Base-by-base conservation (phyloP, 1,140 invertebrate genomes). In the Macrotrachela quadricornifera region DNA sequence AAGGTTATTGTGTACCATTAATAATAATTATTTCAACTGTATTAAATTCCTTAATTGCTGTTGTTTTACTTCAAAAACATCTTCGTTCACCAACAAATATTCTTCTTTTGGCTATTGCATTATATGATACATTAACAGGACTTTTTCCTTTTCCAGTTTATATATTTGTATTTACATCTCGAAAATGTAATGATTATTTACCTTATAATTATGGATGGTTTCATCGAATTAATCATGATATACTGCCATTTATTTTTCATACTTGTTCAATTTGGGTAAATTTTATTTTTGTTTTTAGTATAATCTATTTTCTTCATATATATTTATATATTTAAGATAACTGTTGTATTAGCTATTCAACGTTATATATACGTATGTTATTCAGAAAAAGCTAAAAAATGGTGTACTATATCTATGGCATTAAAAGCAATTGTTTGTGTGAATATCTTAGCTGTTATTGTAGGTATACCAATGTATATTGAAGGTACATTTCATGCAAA, bases 91-190 rank as follows among this genome's bases (percentile, higher is more conserved):
- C 80, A 0, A 80, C 79, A 11, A 81, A 81, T 64, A 66, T 73
- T 1, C 75, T 81, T 8, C 65, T 81, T 0, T 72, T 79, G 58
- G 75, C 81, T 6, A 91, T 92, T 85, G 86, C 87, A 0, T 74
- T 92, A 1, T 83, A 82, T 56, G 86, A 92, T 70, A 80, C 88
- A 77, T 78, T 90, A 62, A 91, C 86, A 0, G 78, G 90, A 58
- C 71, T 87, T 15, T 81, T 84, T 63, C 83, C 85, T 1, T 78
- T 83, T 1, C 85, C 85, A 0, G 82, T 82, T 73, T 71, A 84
- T 12, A 79, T 85, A 64, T 85, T 87, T 67, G 83, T 87, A 77
- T 88, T 85, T 71, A 83, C 82, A 8, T 78, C 86, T 54, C 81
- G 81, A 71, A 80, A 85, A 67, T 81, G 85, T 61, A 77, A 78